Evolutionary conservation across 23 tunicate genomes (phyloP).

Genomic region (Diplosoma virens): DNA sequence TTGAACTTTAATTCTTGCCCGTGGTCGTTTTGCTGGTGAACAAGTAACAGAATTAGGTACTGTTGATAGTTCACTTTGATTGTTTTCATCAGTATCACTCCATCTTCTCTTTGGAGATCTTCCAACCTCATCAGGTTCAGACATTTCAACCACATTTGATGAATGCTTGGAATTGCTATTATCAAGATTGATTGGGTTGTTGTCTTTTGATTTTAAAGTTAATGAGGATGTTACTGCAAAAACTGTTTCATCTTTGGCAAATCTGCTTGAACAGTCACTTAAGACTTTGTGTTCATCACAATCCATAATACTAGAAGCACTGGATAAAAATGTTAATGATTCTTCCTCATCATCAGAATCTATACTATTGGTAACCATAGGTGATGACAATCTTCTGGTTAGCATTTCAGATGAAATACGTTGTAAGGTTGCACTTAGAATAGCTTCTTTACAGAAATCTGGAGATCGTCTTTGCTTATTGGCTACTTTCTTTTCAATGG

Average conservation of each 20-base stretch:
- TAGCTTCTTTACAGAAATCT: slow-evolving; percentile 92
- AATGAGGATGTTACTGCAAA: neutral
- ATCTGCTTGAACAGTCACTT: neutral
- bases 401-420: slow-evolving; percentile 81
- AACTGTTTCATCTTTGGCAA: neutral
- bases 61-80: neutral
- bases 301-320: slow-evolving; percentile 20
- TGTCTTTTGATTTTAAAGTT: neutral
- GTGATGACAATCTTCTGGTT: slow-evolving; percentile 32
- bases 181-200: no score
- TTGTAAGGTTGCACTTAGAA: slow-evolving; percentile 80
- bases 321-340: neutral
- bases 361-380: slow-evolving; percentile 3
- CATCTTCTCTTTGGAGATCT: slow-evolving; percentile 60
- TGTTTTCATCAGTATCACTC: slow-evolving; percentile 42
- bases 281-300: slow-evolving; percentile 5
- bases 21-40: slow-evolving; percentile 56
- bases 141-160: neutral
- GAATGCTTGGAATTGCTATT: neutral
- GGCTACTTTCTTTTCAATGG: slow-evolving; percentile 89
- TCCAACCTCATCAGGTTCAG: slow-evolving; percentile 2
- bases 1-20: neutral
- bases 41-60: neutral
- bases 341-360: slow-evolving; percentile 31
- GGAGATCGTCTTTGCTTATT: slow-evolving; percentile 83